Conservation (phyloP, 2,888 invertebrate species). For the Dynastes grantii region DNA sequence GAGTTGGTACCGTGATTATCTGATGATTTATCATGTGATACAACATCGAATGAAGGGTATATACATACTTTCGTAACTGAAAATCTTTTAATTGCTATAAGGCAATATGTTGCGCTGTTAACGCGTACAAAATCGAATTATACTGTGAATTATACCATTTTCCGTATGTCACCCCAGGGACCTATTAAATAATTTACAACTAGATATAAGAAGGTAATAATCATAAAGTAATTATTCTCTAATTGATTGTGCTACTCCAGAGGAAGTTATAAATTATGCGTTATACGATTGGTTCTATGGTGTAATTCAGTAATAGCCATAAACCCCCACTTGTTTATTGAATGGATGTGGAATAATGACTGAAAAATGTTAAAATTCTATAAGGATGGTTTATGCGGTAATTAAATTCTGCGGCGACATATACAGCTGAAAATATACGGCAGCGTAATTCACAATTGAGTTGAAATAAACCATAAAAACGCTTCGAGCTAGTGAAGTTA, state of each 20-base stretch:
- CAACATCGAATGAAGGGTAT: no score
- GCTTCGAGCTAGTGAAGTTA: no score
- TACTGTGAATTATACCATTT: no score
- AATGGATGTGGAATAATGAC: slow-evolving; percentile 7
- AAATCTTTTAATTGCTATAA: no score
- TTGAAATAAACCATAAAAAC: no score
- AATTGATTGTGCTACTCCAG: slow-evolving; percentile 13
- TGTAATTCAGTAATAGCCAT: slow-evolving; percentile 21
- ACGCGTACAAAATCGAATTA: no score
- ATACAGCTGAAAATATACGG: not conserved
- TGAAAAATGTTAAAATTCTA: slow-evolving; percentile 21
- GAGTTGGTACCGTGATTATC: no score
- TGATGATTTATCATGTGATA: no score
- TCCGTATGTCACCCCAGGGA: no score
- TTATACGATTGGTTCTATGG: slow-evolving; percentile 14
- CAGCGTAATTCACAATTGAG: not conserved
- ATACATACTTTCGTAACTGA: no score
- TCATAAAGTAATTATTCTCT: slow-evolving; percentile 23
- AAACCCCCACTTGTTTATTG: slow-evolving; percentile 31
- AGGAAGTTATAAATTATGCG: slow-evolving; percentile 28
- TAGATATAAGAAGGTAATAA: slow-evolving; percentile 27
- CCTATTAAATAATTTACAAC: slow-evolving; percentile 19
- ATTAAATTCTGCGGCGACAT: slow-evolving; percentile 13
- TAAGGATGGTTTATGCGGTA: slow-evolving; percentile 25
- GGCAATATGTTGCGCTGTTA: no score